A percentile compares a stretch with the other conserved stretches of the same genome.
Evolutionary conservation across 2,888 invertebrate species (phyloP).

Genomic region (Drosophila ochracea): DNA sequence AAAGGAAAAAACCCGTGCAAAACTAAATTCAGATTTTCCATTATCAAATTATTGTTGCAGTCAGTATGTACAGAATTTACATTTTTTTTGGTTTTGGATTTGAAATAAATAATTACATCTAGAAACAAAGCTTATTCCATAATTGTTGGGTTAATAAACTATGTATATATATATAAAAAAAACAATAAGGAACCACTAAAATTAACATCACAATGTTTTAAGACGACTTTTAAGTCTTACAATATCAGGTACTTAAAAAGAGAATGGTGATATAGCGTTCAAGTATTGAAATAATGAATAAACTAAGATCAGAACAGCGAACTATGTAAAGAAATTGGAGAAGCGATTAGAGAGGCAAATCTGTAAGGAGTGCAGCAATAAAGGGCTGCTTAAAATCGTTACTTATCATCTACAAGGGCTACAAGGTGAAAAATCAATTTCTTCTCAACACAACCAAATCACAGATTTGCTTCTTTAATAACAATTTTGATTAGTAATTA

Average conservation of each 20-base stretch:
- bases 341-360: background rate
- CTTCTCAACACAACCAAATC: slow-evolving; percentile 46
- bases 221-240: slow-evolving; percentile 11
- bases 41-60: slow-evolving; percentile 4
- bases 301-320: background rate
- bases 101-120: background rate
- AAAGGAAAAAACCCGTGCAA: background rate
- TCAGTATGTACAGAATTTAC: background rate
- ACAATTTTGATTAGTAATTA: slow-evolving; percentile 33
- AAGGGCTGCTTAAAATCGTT: background rate
- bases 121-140: background rate
- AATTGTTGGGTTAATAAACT: background rate
- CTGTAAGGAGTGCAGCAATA: background rate
- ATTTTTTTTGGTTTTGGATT: background rate
- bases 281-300: background rate
- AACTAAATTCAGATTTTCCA: slow-evolving; percentile 1
- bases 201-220: slow-evolving; percentile 44
- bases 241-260: slow-evolving; percentile 10
- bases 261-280: background rate
- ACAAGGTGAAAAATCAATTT: slow-evolving; percentile 5
- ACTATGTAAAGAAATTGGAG: background rate
- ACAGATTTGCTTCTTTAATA: slow-evolving; percentile 51
- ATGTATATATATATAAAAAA: slow-evolving; percentile 3
- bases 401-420: slow-evolving; percentile 29
- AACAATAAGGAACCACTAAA: slow-evolving; percentile 9